Evolutionary conservation across 2,888 invertebrate genomes (phyloP), one percentile per base, ranked within the genome.

Genomic region (Theodoxus fluviatilis): DNA sequence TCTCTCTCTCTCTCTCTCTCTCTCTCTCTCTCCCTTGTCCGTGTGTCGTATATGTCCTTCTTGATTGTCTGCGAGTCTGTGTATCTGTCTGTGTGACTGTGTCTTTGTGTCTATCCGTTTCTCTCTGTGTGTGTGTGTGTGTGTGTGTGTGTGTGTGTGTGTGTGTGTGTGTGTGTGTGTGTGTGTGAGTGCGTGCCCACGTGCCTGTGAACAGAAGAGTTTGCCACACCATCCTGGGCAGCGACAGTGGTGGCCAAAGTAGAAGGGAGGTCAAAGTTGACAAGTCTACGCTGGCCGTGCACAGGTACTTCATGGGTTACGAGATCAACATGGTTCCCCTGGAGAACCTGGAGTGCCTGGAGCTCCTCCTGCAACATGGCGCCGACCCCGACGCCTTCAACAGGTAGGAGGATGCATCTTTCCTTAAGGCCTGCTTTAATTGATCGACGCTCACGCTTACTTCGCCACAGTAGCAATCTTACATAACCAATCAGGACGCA

Each of bases 361-460:
- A 94, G 83, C 89, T 96, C 76, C 88, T 96, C 74, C 89, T 96
- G 70, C 92, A 91, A 25, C 94, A 93, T 83, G 96, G 95, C 1
- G 96, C 96, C 1, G 91, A 94, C 85, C 94, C 96, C 55, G 94
- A 96, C 86, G 93, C 93, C 33, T 89, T 93, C 69, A 95, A 95
- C 83, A 89, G 96, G 74, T 74, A 15, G n/a, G 25, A 7, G 28
- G 37, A n/a, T 15, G 18, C n/a, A n/a, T n/a, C n/a, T n/a, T n/a
- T n/a, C n/a, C n/a, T n/a, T n/a, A n/a, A n/a, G n/a, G n/a, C n/a
- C n/a, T n/a, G n/a, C n/a, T n/a, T n/a, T n/a, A n/a, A n/a, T n/a
- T n/a, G n/a, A n/a, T n/a, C n/a, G n/a, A n/a, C n/a, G n/a, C n/a
- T n/a, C n/a, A n/a, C n/a, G n/a, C n/a, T n/a, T n/a, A n/a, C n/a